These are phyloP conservation scores for Sorex fumeus DNA, from an alignment of 2,113 vertebrate species.

Conservation along the genomic window DNA sequence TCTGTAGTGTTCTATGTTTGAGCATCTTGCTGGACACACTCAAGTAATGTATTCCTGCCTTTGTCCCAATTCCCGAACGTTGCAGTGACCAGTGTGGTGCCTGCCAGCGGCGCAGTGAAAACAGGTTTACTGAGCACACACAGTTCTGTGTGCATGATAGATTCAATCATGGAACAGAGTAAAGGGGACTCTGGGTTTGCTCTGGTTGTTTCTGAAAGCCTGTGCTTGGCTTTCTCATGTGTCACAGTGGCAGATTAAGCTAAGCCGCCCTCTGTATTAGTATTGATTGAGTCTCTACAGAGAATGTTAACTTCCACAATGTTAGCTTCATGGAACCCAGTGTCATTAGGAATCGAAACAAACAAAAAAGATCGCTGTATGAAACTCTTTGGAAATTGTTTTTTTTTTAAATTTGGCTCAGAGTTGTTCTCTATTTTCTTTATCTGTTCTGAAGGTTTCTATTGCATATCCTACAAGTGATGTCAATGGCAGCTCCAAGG, in stretches of 20 bases:
- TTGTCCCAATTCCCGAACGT: neutral
- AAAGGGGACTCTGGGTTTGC: constrained; percentile 42
- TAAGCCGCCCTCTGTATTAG: constrained; percentile 57
- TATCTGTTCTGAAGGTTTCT: neutral
- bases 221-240: constrained; percentile 64
- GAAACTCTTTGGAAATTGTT: neutral
- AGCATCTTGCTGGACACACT: constrained; percentile 3
- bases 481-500: neutral
- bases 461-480: neutral
- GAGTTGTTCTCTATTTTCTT: neutral
- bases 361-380: constrained; percentile 28
- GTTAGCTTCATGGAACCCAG: constrained; percentile 6
- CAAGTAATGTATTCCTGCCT: neutral
- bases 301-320: constrained; percentile 13
- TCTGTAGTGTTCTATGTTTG: constrained; percentile 1
- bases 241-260: constrained; percentile 43
- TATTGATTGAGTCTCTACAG: constrained; percentile 59
- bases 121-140: constrained; percentile 30
- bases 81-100: neutral
- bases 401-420: neutral
- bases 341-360: constrained; percentile 42
- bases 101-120: neutral
- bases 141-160: constrained; percentile 23
- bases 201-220: constrained; percentile 38
- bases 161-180: constrained; percentile 47